Conservation (phyloP, 1,140 invertebrate genomes). For the Lepeophtheirus salmonis region DNA sequence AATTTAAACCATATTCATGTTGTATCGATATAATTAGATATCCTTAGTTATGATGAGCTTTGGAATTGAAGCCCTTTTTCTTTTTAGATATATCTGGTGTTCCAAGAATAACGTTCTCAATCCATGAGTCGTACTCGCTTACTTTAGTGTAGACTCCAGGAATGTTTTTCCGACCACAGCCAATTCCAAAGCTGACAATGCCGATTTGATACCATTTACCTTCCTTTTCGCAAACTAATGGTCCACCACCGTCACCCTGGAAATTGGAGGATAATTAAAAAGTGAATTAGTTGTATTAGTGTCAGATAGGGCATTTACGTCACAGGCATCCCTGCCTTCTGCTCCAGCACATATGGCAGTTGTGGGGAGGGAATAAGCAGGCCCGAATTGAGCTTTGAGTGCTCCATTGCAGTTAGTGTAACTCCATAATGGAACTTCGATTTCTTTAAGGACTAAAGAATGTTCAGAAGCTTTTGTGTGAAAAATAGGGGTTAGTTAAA, state of each 20-base stretch:
- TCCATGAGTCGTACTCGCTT: conserved; percentile 28
- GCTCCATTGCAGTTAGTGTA: conserved; percentile 28
- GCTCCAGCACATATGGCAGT: conserved; percentile 36
- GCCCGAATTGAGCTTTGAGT: conserved; percentile 29
- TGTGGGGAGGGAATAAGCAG: conserved; percentile 28
- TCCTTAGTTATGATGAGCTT: too few relatives aligned
- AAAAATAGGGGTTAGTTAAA: too few relatives aligned
- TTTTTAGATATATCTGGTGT: too few relatives aligned
- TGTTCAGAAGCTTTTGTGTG: conserved; percentile 26
- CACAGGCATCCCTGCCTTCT: conserved; percentile 31
- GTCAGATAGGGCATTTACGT: too few relatives aligned
- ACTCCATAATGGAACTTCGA: conserved; percentile 31
- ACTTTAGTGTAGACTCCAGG: conserved; percentile 48
- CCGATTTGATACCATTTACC: conserved; percentile 37
- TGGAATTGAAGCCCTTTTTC: too few relatives aligned
- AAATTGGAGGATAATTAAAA: too few relatives aligned
- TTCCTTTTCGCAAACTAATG: conserved; percentile 38
- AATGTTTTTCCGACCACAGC: conserved; percentile 61
- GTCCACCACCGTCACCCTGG: conserved; percentile 48
- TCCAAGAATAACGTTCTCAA: conserved; percentile 24
- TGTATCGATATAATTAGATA: too few relatives aligned
- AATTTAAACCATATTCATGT: too few relatives aligned
- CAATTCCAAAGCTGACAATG: conserved; percentile 55
- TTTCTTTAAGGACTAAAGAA: conserved; percentile 32
- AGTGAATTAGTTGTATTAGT: too few relatives aligned